Percentiles rank a stretch among this genome's conserved stretches.
Evolutionary conservation across 2,113 vertebrate species (phyloP).

Genomic region (Paratilapia polleni): DNA sequence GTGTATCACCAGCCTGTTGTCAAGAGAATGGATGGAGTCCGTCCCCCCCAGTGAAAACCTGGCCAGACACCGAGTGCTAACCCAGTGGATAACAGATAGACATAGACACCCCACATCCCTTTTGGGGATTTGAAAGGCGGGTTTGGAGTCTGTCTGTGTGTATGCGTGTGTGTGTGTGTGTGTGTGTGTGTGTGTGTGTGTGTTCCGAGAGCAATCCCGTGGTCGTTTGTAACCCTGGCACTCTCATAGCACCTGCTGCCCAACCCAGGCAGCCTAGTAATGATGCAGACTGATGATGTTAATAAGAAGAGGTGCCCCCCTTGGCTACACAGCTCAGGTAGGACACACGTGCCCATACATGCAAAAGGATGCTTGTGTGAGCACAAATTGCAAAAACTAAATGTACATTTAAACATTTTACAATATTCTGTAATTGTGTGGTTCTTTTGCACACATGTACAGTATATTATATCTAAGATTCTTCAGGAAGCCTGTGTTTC

Average conservation of each 20-base stretch:
- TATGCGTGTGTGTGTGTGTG: not conserved
- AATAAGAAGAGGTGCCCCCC: constrained; percentile 93
- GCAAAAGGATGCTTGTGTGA: constrained; percentile 26
- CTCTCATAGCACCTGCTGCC: constrained; percentile 88
- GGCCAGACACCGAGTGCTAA: constrained; percentile 89
- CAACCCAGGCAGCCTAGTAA: constrained; percentile 92
- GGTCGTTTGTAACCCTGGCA: constrained; percentile 94
- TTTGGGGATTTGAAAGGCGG: constrained; percentile 90
- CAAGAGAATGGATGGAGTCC: constrained; percentile 95
- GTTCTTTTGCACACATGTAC: not conserved
- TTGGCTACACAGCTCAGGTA: constrained; percentile 83
- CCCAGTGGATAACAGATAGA: constrained; percentile 96
- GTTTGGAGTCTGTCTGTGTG: constrained; percentile 82
- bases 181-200: constrained; percentile 41
- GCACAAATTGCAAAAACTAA: constrained; percentile 2
- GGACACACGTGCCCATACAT: constrained; percentile 53
- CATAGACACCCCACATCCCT: constrained; percentile 85
- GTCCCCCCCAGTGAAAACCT: constrained; percentile 89
- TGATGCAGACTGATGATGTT: constrained; percentile 97
- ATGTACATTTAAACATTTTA: constrained; percentile 20
- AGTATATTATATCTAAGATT: not conserved
- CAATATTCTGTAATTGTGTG: not conserved
- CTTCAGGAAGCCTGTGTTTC: constrained; percentile 16
- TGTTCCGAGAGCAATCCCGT: constrained; percentile 79
- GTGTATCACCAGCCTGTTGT: constrained; percentile 87